Percentiles rank a stretch among this genome's conserved stretches.
Evolutionary conservation across 2,113 vertebrate genomes (phyloP).

Genomic region (Alaudala cheleensis): DNA sequence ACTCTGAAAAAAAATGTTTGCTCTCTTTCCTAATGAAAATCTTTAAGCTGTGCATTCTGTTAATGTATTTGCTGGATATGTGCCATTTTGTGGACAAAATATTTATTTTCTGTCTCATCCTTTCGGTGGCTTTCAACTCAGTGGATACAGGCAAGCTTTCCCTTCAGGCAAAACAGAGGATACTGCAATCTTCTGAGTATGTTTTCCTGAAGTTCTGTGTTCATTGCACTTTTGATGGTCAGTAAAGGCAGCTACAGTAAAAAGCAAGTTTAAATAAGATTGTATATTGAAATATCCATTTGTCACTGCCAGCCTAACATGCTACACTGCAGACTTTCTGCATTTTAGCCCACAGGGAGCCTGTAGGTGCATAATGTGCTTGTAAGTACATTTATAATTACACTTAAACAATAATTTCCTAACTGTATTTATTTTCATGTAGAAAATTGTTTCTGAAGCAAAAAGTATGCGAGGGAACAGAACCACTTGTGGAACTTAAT

Average conservation of each 20-base stretch:
- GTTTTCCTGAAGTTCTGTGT: neutral
- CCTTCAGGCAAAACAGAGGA: neutral
- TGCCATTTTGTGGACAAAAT: neutral
- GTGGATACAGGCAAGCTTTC: neutral
- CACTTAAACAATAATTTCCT: too few species aligned
- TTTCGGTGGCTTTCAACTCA: neutral
- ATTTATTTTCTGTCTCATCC: neutral
- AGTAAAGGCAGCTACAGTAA: neutral
- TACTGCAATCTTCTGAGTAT: neutral
- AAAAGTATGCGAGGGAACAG: neutral
- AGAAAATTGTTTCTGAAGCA: neutral
- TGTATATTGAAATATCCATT: neutral
- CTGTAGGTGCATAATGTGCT: neutral
- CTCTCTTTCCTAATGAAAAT: neutral
- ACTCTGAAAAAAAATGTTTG: neutral
- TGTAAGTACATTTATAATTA: neutral
- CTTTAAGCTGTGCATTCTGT: neutral
- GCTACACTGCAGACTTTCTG: neutral
- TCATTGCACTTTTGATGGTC: neutral
- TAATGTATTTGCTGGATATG: constrained; percentile 33
- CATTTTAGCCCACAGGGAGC: neutral
- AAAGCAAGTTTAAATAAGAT: neutral
- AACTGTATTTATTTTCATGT: neutral
- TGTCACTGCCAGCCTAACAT: neutral
- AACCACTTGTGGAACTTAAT: neutral